Base-by-base conservation (phyloP, 1,140 invertebrate species). In the Heliconius hewitsoni region DNA sequence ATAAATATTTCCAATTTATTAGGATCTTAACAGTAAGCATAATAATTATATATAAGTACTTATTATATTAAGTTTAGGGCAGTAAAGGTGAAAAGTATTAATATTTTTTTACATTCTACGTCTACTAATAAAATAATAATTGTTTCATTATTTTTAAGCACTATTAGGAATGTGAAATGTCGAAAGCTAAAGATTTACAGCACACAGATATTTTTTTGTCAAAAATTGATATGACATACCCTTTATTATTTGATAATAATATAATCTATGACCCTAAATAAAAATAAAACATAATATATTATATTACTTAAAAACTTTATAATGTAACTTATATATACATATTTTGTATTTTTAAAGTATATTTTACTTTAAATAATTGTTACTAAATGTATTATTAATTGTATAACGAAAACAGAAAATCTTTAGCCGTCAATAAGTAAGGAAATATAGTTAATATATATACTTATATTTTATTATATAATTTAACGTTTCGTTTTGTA, bases 51-150 rank as follows among this genome's bases (percentile, higher is more conserved):
- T 66, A 30, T 66, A 27, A 27, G 23, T 66, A 66, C 13, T 23
- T 66, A 66, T 66, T 66, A 27, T 30, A 66, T 66, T 66, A 66
- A 66, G 23, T 66, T 66, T 66, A 66, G 60, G 27, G 60, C 1
- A 46, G 77, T 78, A 81, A 81, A 78, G 76, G 73, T 46, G 18
- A 78, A 81, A 81, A 78, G 80, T 11, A 78, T 76, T 75, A 77
- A 77, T 16, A 30, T 5, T 57, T 27, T 27, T 23, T 60, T 23
- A 27, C n/a, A 66, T 30, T 66, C 30, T 66, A 66, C 18, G 6
- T 55, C 19, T 66, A 30, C 60, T 66, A 66, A 30, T n/a, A 13
- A 27, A 66, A 66, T 30, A 66, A 66, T 66, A 66, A 66, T 1
- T 16, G 11, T 30, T 66, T 30, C 9, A 30, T 30, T 30, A 13